Conservation (phyloP, 2,888 invertebrate genomes). For the Linnaemya tessellans region DNA sequence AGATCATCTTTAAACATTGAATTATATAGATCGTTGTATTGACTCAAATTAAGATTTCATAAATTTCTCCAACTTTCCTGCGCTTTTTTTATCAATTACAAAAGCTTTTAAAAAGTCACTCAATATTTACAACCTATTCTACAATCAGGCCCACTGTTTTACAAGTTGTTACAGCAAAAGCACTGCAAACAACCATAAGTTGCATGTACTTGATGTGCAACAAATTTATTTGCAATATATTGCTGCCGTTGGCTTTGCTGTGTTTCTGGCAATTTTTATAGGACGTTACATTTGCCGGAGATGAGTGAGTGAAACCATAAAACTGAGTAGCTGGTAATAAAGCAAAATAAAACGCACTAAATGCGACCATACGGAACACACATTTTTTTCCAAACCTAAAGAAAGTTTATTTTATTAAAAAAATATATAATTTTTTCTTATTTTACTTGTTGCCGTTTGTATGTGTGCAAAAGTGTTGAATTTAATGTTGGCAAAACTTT, state of each 20-base stretch:
- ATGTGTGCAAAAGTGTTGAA: conserved; percentile 34
- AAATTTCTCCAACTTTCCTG: no score
- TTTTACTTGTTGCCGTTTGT: not conserved
- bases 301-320: conserved; percentile 64
- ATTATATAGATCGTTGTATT: no score
- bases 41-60: no score
- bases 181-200: not conserved
- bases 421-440: not conserved
- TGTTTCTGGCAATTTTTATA: conserved; percentile 29
- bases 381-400: conserved; percentile 16
- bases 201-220: conserved; percentile 39
- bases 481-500: conserved; percentile 28
- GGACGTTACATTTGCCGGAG: conserved; percentile 14
- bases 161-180: not conserved
- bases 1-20: no score
- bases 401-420: conserved; percentile 34
- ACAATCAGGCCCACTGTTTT: conserved; percentile 15
- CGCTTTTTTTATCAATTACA: no score
- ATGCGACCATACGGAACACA: conserved; percentile 32
- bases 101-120: no score
- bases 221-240: conserved; percentile 49
- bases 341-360: conserved; percentile 56
- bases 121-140: not conserved
- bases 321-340: conserved; percentile 58
- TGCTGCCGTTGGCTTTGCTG: conserved; percentile 10